Base-by-base conservation (phyloP, 2,113 vertebrate species). In the Leptobrachium leishanense region DNA sequence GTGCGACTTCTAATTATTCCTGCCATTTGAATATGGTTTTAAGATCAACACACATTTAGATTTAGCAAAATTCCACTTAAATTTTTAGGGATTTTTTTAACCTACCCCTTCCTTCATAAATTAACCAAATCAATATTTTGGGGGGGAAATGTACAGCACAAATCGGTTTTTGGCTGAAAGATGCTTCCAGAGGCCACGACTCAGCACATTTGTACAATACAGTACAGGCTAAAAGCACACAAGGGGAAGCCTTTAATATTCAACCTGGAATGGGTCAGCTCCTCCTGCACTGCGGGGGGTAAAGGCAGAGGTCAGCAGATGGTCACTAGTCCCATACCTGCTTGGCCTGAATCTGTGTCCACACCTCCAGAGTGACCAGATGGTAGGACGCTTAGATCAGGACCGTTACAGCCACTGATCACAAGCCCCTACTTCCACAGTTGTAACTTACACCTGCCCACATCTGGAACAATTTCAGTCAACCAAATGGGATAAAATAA, bases 401-500 rank as follows among this genome's bases (percentile, higher is more conserved):
- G 72, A 73, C 10, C 9, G 40, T 72, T 62, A 79, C 76, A 79
- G 59, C 57, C 15, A 40, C 15, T 64, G 43, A 69, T 62, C 83
- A 69, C 81, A 66, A 63, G 67, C 80, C 83, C 46, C 3, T 2
- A 64, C 55, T 40, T 82, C 70, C 75, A 3, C 75, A 83, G 78
- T 8, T 76, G 84, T 81, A 89, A 90, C 67, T 72, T 85, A 88
- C 57, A 88, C 84, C 87, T 92, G 85, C 74, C 78, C 84, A 83
- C 85, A 91, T 80, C 84, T 89, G 86, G 67, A 88, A 86, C 39
- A 53, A 77, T 70, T 82, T 75, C 68, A 76, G 66, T 41, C 63
- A 79, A 40, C 43, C 59, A 6, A 31, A 57, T 40, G 7, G 5
- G 2, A 8, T 1, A 59, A 1, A 59, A 50, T 50, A 50, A 50